phyloP scores from a whole-genome alignment of 2,113 vertebrate species.

The Notarius quadriscutis region DNA sequence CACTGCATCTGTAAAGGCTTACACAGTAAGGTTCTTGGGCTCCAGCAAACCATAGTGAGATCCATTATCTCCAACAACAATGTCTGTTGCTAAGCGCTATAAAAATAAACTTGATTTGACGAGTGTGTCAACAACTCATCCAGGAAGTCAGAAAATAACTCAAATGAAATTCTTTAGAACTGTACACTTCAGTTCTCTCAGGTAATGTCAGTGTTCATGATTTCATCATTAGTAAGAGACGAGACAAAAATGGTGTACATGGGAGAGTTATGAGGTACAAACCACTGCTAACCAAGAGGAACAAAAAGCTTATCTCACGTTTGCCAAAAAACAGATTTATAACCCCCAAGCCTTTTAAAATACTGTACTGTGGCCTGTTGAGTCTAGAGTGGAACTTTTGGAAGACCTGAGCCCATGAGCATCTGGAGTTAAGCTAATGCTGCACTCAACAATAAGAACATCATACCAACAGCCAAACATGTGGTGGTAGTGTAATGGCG shows the following conservation, averaged over 20 bases:
- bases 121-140: not conserved
- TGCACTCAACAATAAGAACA: not conserved
- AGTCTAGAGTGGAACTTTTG: not conserved
- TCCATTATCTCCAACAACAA: not conserved
- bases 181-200: not conserved
- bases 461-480: not conserved
- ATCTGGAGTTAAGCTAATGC: not conserved
- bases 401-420: not conserved
- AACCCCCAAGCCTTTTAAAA: not conserved
- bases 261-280: not conserved
- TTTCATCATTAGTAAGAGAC: not conserved
- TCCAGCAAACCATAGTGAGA: not conserved
- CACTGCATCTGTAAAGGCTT: not conserved
- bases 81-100: not conserved
- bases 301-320: not conserved
- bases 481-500: not conserved
- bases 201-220: not conserved
- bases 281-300: not conserved
- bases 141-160: not conserved
- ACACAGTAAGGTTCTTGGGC: not conserved
- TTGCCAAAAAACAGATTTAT: not conserved
- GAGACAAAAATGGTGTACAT: not conserved
- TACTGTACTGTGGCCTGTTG: not conserved
- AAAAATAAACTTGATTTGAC: no score
- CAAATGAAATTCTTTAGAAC: not conserved